Evolutionary conservation across 2,888 invertebrate species (phyloP), one percentile per base, ranked within the genome.

Genomic region (Athrips mouffetella): DNA sequence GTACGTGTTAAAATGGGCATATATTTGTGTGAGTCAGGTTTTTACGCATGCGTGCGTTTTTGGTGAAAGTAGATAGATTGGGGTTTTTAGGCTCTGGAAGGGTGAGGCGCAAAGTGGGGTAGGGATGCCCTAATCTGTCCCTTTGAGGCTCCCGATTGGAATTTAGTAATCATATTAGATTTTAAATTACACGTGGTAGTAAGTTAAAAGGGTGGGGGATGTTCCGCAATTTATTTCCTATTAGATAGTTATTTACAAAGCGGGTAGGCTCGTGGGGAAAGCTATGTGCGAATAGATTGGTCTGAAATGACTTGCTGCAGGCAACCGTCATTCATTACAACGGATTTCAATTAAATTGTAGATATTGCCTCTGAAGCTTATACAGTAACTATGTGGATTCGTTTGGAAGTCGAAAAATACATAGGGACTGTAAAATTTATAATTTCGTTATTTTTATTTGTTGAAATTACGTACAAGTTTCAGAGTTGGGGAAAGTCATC

Each of bases 131-230:
- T 88, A 87, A 88, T 87, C 86, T 85, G 80, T 78, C 85, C 86
- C 85, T 85, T 86, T 86, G 85, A 85, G 76, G 67, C 67, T 67
- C 76, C 76, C 84, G 85, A 86, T 87, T 85, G 85, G 86, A 86
- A 86, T 85, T 86, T 85, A 84, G 86, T 87, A 85, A 85, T 85
- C 86, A 86, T 86, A 87, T 86, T 86, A 86, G 82, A 85, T 85
- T 87, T 86, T 84, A 87, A 87, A 86, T 86, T 84, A 84, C 83
- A 86, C 80, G 83, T 84, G 80, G 75, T 78, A 72, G 70, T 57
- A 76, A 79, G 71, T 80, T 77, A 68, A 76, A 79, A 74, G 81
- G 80, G 68, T 64, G 69, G 70, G 73, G 69, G 56, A 50, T 51
- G 60, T 53, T 54, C 51, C 61, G 64, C 76, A 83, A 84, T 84